Conservation (phyloP, 1,140 invertebrate genomes). For the Orchesella cincta region DNA sequence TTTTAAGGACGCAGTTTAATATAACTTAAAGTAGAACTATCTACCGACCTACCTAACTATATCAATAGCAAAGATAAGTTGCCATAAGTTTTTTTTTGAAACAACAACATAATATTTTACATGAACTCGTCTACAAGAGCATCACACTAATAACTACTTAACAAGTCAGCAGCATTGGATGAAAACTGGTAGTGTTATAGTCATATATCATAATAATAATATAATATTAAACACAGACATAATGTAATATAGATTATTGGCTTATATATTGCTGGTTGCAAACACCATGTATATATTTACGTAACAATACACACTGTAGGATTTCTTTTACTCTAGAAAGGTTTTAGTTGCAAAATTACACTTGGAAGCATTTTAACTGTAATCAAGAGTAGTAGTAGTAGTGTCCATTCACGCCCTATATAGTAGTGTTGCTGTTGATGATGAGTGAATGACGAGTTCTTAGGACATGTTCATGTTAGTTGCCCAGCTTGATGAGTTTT, state of each 20-base stretch:
- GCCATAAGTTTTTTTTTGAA: neutral
- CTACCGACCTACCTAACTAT: neutral
- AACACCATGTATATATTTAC: neutral
- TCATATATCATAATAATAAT: neutral
- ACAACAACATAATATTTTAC: neutral
- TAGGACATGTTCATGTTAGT: too few species aligned
- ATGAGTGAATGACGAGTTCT: neutral
- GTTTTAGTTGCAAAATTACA: conserved; percentile 1
- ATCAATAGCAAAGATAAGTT: conserved; percentile 11
- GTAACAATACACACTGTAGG: neutral
- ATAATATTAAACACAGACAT: neutral
- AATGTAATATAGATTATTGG: neutral
- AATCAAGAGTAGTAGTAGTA: neutral
- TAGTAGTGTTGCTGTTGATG: neutral
- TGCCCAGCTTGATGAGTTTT: too few species aligned
- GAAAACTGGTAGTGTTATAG: neutral
- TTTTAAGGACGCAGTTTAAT: neutral
- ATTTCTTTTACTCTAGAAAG: neutral
- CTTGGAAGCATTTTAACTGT: conserved; percentile 14
- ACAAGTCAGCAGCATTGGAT: neutral
- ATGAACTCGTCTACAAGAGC: neutral
- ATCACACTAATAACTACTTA: neutral
- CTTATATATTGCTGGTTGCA: neutral
- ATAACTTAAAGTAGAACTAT: neutral
- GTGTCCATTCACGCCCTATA: neutral